phyloP scores from a whole-genome alignment of 2,797 vertebrate genomes.

The Alauda arvensis region DNA sequence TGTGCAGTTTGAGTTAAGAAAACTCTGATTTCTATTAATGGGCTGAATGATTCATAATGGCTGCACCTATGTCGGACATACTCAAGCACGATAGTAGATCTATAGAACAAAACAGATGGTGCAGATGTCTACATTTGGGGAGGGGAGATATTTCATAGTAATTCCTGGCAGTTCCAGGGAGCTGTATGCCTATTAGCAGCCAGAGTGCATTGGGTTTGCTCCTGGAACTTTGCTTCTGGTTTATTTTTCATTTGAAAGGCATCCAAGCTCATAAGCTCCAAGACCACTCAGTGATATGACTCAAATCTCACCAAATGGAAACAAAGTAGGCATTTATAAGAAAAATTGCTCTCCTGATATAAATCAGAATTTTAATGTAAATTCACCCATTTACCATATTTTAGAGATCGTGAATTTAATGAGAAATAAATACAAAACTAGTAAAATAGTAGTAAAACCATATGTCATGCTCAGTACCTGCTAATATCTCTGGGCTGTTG shows the following conservation, averaged over 20 bases:
- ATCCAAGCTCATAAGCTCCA: slow-evolving; percentile 19
- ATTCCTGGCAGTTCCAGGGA: slow-evolving; percentile 20
- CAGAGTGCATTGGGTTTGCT: slow-evolving; percentile 10
- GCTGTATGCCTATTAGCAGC: slow-evolving; percentile 1
- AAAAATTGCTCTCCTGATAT: neutral
- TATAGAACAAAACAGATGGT: slow-evolving; percentile 19
- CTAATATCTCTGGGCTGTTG: neutral
- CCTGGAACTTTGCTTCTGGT: slow-evolving; percentile 38
- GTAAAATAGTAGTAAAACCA: neutral
- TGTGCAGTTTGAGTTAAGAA: neutral
- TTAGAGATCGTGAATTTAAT: neutral
- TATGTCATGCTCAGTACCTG: neutral
- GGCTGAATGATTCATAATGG: neutral
- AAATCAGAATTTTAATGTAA: neutral
- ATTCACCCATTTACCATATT: neutral
- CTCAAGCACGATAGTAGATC: neutral
- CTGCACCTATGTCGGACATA: neutral
- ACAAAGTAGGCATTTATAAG: neutral
- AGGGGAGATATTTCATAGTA: slow-evolving; percentile 16
- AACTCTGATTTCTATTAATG: neutral
- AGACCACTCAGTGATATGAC: slow-evolving; percentile 1
- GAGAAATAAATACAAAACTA: neutral
- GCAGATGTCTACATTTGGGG: neutral
- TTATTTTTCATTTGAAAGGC: slow-evolving; percentile 49
- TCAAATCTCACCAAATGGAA: slow-evolving; percentile 9